Evolutionary conservation across 1,140 invertebrate species (phyloP), one percentile per base, ranked within the genome.

Genomic region (Papilio machaon): DNA sequence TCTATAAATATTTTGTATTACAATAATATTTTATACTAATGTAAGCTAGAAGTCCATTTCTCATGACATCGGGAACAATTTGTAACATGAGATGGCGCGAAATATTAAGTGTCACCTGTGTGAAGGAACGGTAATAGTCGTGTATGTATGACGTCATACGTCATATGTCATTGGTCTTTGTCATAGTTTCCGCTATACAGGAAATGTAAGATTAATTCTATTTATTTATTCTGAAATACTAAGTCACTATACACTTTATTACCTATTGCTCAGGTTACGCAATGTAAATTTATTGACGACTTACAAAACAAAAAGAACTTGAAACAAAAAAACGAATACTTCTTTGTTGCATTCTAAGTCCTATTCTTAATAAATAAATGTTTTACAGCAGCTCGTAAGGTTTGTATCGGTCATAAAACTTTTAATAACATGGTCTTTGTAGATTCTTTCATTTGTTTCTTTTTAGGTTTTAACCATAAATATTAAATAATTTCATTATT

Each of bases 81-180:
- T 79, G 77, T 79, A 79, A 79, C 77, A n/a, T 79, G 77, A 79
- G 60, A 60, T 11, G 58, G 77, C 77, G 19, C 30, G 19, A 79
- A 79, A 64, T 46, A 47, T 79, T 79, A 38, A 47, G 54, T 79
- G 77, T 67, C 77, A 47, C 46, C 35, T 58, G 49, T 35, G 13
- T 9, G 52, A 73, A 74, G 23, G 73, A 52, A 15, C 73, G 52
- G 10, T 78, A 60, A 58, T 54, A 77, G 30, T 54, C 75, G 30
- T 60, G 49, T n/a, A 9, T 35, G 47, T 58, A 54, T 58, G 17
- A 52, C 54, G 15, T 10, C 4, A 7, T 43, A 43, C 9, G n/a
- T 46, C 49, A 60, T 60, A 64, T 17, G 15, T 43, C 74, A 54
- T 30, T 49, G 35, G n/a, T 70, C 30, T 15, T n/a, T 58, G 76